These are phyloP conservation scores for Fregata magnificens DNA, from an alignment of 2,113 vertebrate genomes.

Conservation along the genomic window DNA sequence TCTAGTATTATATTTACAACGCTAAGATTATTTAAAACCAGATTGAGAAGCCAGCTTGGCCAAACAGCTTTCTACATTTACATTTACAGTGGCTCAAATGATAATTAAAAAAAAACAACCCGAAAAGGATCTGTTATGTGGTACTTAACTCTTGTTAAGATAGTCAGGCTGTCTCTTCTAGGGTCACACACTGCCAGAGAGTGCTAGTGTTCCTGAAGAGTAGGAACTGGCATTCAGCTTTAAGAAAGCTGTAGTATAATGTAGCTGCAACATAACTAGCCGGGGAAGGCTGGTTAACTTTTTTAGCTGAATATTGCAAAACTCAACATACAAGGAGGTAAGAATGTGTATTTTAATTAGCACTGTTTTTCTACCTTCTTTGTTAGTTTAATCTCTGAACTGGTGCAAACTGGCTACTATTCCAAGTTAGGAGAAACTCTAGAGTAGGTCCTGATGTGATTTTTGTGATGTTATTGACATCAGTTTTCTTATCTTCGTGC, in stretches of 20 bases:
- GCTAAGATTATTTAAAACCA: not conserved
- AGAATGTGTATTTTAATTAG: not conserved
- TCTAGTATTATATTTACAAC: not conserved
- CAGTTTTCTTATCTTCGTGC: not conserved
- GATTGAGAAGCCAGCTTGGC: not conserved
- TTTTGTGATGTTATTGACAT: not conserved
- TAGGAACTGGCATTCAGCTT: not conserved
- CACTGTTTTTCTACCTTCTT: not conserved
- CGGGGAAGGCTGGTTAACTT: not conserved
- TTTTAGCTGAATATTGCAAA: not conserved
- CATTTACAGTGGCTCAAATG: not conserved
- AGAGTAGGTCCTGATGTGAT: not conserved
- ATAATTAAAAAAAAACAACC: not conserved
- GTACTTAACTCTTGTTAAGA: not conserved
- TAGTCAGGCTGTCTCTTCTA: not conserved
- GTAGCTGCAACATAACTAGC: not conserved
- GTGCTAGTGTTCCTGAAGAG: not conserved
- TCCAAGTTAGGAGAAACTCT: not conserved
- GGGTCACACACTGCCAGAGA: not conserved
- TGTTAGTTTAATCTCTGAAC: not conserved
- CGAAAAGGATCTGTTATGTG: not conserved
- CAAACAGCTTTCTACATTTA: not conserved
- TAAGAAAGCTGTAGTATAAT: not conserved
- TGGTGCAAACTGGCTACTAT: not conserved
- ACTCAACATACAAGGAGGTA: not conserved